Evolutionary conservation across 2,113 vertebrate genomes (phyloP).

Genomic region (Baryphthengus martii): DNA sequence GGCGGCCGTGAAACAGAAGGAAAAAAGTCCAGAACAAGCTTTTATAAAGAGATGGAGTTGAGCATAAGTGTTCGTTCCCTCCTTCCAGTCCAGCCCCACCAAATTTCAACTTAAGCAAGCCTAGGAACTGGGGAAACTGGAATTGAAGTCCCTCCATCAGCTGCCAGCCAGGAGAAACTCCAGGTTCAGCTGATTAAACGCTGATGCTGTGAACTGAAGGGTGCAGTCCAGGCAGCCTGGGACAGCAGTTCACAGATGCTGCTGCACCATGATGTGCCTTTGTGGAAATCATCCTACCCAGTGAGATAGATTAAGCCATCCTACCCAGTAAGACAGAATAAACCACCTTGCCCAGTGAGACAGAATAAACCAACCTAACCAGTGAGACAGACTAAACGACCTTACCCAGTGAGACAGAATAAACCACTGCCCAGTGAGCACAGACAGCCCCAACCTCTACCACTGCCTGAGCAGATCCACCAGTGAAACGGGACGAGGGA

Average conservation of each 20-base stretch:
- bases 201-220: neutral
- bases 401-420: neutral
- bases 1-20: neutral
- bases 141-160: neutral
- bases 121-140: neutral
- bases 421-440: neutral
- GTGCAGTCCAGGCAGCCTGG: neutral
- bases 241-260: neutral
- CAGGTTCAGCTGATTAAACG: neutral
- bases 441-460: neutral
- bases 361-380: rapidly evolving
- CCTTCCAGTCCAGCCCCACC: neutral
- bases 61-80: rapidly evolving
- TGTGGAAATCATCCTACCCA: neutral
- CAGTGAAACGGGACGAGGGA: neutral
- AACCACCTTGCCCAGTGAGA: neutral
- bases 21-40: neutral
- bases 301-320: too few species aligned
- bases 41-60: neutral
- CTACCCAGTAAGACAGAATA: neutral
- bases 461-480: neutral
- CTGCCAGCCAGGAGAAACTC: neutral
- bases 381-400: neutral
- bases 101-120: neutral
- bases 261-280: neutral